phyloP scores from a whole-genome alignment of 2,113 vertebrate genomes.

The Phocoena sinus region DNA sequence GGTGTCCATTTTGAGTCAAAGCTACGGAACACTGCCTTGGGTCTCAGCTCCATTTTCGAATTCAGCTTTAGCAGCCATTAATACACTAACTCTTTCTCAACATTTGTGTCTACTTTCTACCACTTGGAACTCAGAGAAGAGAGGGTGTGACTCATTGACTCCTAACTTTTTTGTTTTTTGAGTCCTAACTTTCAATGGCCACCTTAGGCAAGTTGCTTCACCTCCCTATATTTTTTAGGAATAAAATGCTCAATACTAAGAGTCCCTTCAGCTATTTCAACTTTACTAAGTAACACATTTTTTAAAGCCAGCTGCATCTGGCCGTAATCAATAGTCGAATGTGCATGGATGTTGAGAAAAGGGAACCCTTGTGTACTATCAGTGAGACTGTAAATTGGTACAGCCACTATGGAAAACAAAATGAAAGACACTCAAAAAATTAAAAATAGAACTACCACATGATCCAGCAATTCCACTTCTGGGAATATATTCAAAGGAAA shows the following conservation, averaged over 20 bases:
- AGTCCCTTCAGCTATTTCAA: not conserved
- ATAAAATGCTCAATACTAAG: not conserved
- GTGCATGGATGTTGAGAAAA: not conserved
- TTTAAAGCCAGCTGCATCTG: not conserved
- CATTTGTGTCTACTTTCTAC: not conserved
- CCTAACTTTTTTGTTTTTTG: not conserved
- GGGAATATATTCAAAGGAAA: not conserved
- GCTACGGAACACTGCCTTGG: not conserved
- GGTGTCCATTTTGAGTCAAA: not conserved
- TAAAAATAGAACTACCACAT: not conserved
- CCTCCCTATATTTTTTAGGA: not conserved
- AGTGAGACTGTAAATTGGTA: not conserved
- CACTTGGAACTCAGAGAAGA: not conserved
- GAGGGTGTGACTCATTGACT: not conserved
- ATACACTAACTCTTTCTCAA: not conserved
- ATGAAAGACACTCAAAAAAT: not conserved
- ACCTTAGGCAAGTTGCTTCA: not conserved
- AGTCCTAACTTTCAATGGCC: not conserved
- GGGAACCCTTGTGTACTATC: not conserved
- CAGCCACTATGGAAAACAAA: not conserved
- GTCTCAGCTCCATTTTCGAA: too few species aligned
- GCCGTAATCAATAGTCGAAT: not conserved
- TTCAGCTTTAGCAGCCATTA: not conserved
- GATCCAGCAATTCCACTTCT: not conserved
- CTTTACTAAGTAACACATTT: not conserved